Conservation (phyloP, 2,113 vertebrate species). For the Myotis yumanensis region DNA sequence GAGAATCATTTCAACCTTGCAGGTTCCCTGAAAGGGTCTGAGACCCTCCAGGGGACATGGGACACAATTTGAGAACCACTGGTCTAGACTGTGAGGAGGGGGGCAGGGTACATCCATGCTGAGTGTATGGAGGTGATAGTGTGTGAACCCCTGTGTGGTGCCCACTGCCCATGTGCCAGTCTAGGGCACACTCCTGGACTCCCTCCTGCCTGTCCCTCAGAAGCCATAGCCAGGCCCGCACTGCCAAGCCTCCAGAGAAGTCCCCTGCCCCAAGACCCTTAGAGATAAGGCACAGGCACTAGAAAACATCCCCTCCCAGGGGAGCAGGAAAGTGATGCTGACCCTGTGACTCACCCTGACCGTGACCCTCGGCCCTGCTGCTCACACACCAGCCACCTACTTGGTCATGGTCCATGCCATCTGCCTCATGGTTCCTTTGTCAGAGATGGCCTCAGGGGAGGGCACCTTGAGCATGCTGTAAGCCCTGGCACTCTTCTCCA, state of each 20-base stretch:
- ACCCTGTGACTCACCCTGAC: accelerated
- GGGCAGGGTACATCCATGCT: too few relatives aligned
- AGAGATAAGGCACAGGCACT: background rate
- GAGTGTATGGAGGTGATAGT: background rate
- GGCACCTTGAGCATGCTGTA: background rate
- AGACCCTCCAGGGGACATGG: background rate
- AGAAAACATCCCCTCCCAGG: accelerated
- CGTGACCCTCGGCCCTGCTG: accelerated
- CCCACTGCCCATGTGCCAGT: accelerated
- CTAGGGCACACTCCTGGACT: background rate
- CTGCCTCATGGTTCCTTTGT: background rate
- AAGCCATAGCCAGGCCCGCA: background rate
- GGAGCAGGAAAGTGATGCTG: background rate
- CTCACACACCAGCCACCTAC: background rate
- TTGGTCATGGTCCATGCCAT: background rate
- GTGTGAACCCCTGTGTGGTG: background rate
- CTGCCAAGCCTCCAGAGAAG: background rate
- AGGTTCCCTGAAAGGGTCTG: background rate
- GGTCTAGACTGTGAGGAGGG: background rate
- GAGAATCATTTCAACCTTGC: background rate
- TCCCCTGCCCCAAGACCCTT: accelerated
- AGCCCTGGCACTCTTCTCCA: constrained; percentile 10
- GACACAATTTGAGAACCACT: background rate
- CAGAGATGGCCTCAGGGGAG: accelerated
- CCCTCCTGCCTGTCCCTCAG: background rate